phyloP scores from a whole-genome alignment of 2,888 invertebrate genomes.

The Rhamnusium bicolor region DNA sequence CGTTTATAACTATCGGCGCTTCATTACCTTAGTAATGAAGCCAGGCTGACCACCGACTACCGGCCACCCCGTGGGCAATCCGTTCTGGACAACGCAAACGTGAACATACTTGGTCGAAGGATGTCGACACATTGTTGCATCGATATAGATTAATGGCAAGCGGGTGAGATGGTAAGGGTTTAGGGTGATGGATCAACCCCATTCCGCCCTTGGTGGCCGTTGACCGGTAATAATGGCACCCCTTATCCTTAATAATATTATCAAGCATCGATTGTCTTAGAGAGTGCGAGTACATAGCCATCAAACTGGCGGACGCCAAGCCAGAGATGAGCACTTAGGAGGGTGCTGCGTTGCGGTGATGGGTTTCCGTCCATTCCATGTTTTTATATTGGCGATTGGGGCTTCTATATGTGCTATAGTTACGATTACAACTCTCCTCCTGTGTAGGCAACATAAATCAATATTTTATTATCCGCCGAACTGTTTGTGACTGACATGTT shows the following conservation, averaged over 20 bases:
- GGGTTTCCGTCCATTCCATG: slow-evolving; percentile 57
- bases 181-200: slow-evolving; percentile 45
- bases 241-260: slow-evolving; percentile 63
- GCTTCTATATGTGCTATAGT: slow-evolving; percentile 54
- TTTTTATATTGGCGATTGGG: slow-evolving; percentile 52
- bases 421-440: slow-evolving; percentile 62
- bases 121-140: slow-evolving; percentile 66
- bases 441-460: slow-evolving; percentile 63
- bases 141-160: slow-evolving; percentile 65
- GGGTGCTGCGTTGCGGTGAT: slow-evolving; percentile 56
- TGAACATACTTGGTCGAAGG: slow-evolving; percentile 36
- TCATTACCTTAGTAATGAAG: slow-evolving; percentile 67
- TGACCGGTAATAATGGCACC: slow-evolving; percentile 62
- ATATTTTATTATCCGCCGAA: slow-evolving; percentile 66
- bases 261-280: slow-evolving; percentile 65
- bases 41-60: slow-evolving; percentile 39
- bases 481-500: slow-evolving; percentile 64
- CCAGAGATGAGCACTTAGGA: slow-evolving; percentile 62
- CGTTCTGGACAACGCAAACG: slow-evolving; percentile 23
- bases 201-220: slow-evolving; percentile 58
- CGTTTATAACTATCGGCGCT: slow-evolving; percentile 68
- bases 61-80: slow-evolving; percentile 38
- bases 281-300: slow-evolving; percentile 57
- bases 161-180: slow-evolving; percentile 34
- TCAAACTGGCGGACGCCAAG: slow-evolving; percentile 63